A percentile compares a stretch with the other conserved stretches of the same genome.
These are phyloP conservation scores for Tapirus terrestris DNA, from an alignment of 2,113 vertebrate species.

Conservation along the genomic window DNA sequence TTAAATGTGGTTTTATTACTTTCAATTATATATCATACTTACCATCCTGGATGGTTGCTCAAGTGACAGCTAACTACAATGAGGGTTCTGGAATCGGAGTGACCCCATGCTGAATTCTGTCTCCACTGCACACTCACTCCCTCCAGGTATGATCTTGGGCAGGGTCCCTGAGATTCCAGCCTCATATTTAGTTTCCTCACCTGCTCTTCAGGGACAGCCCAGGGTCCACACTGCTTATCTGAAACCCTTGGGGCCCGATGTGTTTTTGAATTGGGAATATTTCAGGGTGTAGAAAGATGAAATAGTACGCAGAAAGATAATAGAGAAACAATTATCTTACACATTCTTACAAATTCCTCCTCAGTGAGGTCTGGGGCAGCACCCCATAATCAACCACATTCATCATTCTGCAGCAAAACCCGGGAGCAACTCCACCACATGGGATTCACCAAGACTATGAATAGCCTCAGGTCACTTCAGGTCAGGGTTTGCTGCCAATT, in stretches of 20 bases:
- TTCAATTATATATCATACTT: neutral
- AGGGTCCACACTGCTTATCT: neutral
- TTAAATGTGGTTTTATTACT: neutral
- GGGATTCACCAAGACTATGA: neutral
- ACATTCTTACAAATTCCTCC: accelerated
- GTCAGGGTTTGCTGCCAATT: neutral
- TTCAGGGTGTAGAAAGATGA: neutral
- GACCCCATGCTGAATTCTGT: accelerated
- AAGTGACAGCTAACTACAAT: accelerated
- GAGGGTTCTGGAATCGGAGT: neutral
- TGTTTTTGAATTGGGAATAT: neutral
- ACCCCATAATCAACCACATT: accelerated
- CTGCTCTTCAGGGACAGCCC: neutral
- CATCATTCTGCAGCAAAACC: accelerated
- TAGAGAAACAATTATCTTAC: neutral
- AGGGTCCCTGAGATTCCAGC: neutral
- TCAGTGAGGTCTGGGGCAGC: neutral
- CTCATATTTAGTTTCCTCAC: neutral
- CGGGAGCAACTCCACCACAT: accelerated
- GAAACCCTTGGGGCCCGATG: neutral
- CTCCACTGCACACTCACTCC: accelerated
- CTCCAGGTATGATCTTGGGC: neutral
- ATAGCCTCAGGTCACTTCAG: neutral
- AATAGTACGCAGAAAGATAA: neutral
- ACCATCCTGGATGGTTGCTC: neutral